These are phyloP conservation scores for Sipha flava DNA, from an alignment of 1,140 invertebrate genomes.

Conservation along the genomic window DNA sequence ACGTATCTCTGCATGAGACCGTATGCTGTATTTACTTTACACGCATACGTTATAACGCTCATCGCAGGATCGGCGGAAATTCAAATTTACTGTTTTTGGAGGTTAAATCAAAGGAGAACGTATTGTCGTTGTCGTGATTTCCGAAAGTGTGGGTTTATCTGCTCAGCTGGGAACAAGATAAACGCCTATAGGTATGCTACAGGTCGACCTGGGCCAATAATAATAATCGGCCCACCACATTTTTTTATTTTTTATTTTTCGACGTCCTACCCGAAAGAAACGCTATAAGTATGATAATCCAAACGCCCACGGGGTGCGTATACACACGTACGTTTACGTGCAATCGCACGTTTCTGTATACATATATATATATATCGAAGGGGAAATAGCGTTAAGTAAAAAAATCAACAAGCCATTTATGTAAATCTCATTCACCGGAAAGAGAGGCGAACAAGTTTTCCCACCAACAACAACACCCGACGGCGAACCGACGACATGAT, in stretches of 20 bases:
- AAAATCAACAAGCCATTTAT: slow-evolving; percentile 28
- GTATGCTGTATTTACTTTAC: too few relatives aligned
- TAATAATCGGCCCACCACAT: slow-evolving; percentile 12
- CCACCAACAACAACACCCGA: background rate
- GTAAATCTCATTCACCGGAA: slow-evolving; percentile 14
- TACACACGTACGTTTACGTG: background rate
- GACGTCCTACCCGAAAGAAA: background rate
- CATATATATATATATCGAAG: background rate
- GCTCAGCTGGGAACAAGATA: background rate
- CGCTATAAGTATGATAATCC: background rate
- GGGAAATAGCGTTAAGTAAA: background rate
- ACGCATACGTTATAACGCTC: too few relatives aligned
- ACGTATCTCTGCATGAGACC: too few relatives aligned
- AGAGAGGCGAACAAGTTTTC: slow-evolving; percentile 31
- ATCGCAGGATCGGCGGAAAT: background rate
- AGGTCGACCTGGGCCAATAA: slow-evolving; percentile 2
- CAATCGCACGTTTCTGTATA: background rate
- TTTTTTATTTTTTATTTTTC: background rate
- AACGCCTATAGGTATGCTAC: too few relatives aligned
- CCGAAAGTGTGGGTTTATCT: background rate
- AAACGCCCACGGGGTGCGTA: slow-evolving; percentile 1
- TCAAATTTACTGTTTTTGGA: background rate
- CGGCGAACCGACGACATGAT: background rate
- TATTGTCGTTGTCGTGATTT: background rate
- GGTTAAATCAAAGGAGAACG: too few relatives aligned